Percentiles rank a stretch among this genome's conserved stretches.
phyloP scores from a whole-genome alignment of 92 coral and sea anemone species.

The Siderastrea radians region DNA sequence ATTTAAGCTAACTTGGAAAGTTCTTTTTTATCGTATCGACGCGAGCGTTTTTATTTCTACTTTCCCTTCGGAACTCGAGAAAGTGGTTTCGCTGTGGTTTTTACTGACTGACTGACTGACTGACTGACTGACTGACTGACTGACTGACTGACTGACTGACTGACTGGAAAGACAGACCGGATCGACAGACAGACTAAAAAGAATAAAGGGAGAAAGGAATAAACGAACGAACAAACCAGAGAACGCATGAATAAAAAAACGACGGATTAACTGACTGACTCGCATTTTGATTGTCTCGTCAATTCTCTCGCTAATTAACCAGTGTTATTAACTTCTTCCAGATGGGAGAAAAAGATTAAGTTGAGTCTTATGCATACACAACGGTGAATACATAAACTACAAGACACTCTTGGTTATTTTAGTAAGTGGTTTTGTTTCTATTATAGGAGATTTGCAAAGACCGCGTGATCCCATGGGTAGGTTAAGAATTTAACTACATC shows the following conservation, averaged over 20 bases:
- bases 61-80: no score
- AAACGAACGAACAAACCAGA: no score
- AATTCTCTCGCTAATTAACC: no score
- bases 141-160: background rate
- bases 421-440: background rate
- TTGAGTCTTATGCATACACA: background rate
- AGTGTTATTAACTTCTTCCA: background rate
- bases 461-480: conserved; percentile 1
- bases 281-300: no score
- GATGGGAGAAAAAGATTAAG: background rate
- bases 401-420: background rate
- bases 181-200: no score
- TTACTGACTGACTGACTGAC: background rate
- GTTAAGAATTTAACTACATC: background rate
- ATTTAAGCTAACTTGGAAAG: no score
- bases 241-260: background rate
- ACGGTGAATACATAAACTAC: background rate
- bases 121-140: background rate
- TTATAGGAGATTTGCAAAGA: conserved; percentile 2
- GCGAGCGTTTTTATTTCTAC: no score
- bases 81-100: background rate
- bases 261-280: no score
- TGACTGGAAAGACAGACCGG: background rate
- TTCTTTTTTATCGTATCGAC: no score
- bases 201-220: no score